Evolutionary conservation across 2,113 vertebrate genomes (phyloP).

Genomic region (Probosciger aterrimus): DNA sequence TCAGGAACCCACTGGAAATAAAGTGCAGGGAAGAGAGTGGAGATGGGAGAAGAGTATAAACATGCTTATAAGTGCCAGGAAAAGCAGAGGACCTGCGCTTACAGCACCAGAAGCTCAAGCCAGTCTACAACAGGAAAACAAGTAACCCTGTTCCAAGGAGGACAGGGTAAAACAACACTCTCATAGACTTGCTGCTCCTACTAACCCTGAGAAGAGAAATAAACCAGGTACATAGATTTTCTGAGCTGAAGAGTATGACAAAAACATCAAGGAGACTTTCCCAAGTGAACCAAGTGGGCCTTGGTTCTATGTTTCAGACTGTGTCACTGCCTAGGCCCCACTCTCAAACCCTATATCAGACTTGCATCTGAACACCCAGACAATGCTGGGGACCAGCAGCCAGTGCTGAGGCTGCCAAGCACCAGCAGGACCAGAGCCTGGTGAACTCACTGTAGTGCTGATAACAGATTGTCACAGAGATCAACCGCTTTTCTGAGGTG

Average conservation of each 20-base stretch:
- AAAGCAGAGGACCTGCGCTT: background rate
- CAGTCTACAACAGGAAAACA: background rate
- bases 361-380: background rate
- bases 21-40: background rate
- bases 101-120: background rate
- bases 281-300: background rate
- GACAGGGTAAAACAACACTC: background rate
- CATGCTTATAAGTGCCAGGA: background rate
- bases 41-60: background rate
- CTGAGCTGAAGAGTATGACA: background rate
- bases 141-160: background rate
- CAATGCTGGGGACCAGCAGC: background rate
- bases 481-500: background rate
- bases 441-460: background rate
- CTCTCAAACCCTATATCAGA: fast-evolving
- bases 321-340: background rate
- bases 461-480: background rate
- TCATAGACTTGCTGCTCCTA: background rate
- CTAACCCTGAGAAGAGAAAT: background rate
- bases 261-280: background rate
- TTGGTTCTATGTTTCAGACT: background rate
- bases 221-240: background rate
- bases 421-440: background rate
- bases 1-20: background rate
- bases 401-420: background rate